Evolutionary conservation across 1,140 invertebrate species (phyloP).

Genomic region (Drosophila busckii): DNA sequence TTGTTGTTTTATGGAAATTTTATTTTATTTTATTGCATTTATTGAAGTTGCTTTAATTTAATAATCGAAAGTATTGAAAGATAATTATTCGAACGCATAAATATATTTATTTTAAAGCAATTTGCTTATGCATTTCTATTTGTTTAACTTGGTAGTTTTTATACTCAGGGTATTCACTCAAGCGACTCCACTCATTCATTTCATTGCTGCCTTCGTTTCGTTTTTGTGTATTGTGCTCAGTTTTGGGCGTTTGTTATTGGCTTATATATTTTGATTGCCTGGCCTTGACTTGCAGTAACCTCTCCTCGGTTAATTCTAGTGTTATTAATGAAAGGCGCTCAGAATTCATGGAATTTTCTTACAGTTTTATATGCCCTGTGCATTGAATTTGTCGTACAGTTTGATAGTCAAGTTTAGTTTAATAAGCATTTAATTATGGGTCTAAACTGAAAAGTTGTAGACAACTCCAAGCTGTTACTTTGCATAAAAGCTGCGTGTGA

Average conservation of each 20-base stretch:
- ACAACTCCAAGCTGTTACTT: conserved; percentile 5
- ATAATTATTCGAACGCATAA: too few species aligned
- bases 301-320: conserved; percentile 71
- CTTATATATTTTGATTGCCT: conserved; percentile 37
- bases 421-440: too few species aligned
- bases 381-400: conserved; percentile 50
- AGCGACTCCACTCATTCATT: too few species aligned
- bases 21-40: too few species aligned
- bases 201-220: too few species aligned
- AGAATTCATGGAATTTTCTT: conserved; percentile 54
- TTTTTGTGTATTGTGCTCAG: conserved; percentile 52
- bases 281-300: conserved; percentile 76
- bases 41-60: too few species aligned
- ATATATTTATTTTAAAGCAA: too few species aligned
- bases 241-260: conserved; percentile 39
- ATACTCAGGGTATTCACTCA: too few species aligned
- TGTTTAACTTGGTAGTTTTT: too few species aligned
- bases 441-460: conserved; percentile 7
- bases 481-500: conserved; percentile 4
- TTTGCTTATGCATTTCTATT: too few species aligned
- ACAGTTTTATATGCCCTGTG: neutral
- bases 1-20: too few species aligned
- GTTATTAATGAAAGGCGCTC: conserved; percentile 57
- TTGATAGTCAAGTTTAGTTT: conserved; percentile 45
- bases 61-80: too few species aligned